Conservation (phyloP, 2,113 vertebrate species). For the Mastomys coucha region DNA sequence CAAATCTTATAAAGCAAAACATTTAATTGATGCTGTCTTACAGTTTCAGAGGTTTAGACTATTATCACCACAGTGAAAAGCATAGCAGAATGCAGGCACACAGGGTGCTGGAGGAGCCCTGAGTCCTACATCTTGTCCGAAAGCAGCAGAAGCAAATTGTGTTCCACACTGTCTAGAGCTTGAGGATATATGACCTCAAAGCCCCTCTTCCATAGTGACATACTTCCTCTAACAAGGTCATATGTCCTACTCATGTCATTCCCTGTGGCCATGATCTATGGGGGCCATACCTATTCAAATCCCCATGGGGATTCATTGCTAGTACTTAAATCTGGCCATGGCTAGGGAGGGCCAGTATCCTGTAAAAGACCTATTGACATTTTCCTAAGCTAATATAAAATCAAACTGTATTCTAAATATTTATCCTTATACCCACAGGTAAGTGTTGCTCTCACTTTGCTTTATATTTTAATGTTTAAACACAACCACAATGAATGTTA, state of each 20-base stretch:
- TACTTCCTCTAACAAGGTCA: background rate
- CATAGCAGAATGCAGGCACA: background rate
- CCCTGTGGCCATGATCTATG: background rate
- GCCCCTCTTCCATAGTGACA: background rate
- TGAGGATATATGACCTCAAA: background rate
- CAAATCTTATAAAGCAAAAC: background rate
- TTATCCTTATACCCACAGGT: background rate
- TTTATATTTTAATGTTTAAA: constrained; percentile 40
- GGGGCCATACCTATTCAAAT: background rate
- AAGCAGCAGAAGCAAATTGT: background rate
- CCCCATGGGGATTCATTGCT: background rate
- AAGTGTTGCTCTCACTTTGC: background rate
- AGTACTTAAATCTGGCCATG: background rate
- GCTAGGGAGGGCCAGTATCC: background rate
- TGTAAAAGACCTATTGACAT: background rate
- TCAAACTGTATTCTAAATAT: background rate
- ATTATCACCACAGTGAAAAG: background rate
- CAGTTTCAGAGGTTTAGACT: background rate
- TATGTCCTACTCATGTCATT: background rate
- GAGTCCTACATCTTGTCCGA: background rate
- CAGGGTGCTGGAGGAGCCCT: background rate
- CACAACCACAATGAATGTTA: background rate
- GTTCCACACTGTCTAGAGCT: background rate
- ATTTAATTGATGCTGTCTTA: background rate
- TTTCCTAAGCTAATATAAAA: background rate